These are phyloP conservation scores for Zele albiditarsus DNA, from an alignment of 2,888 invertebrate species.

Conservation along the genomic window DNA sequence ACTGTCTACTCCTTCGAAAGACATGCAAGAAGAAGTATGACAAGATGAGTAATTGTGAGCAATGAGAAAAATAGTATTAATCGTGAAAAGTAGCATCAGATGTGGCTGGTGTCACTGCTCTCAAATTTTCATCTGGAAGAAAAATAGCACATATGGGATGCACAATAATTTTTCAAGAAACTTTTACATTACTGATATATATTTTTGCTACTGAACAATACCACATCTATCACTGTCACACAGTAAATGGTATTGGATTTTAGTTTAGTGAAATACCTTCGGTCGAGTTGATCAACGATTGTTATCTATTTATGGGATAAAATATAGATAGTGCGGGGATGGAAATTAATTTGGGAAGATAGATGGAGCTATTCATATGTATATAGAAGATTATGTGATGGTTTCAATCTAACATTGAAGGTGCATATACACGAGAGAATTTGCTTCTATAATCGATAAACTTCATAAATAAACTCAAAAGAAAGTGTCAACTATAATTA, in stretches of 20 bases:
- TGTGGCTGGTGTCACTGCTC: no score
- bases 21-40: no score
- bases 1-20: no score
- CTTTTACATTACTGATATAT: neutral
- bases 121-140: neutral
- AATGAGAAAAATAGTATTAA: no score
- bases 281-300: neutral
- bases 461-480: neutral
- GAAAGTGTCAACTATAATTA: neutral
- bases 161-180: neutral
- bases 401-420: neutral
- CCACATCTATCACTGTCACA: no score
- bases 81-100: no score
- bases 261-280: neutral
- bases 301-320: neutral
- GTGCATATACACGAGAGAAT: neutral
- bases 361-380: neutral
- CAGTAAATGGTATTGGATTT: neutral
- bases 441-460: neutral
- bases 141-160: neutral
- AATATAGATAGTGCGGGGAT: neutral
- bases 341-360: slow-evolving; percentile 6
- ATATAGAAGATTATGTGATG: neutral
- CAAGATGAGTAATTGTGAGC: no score
- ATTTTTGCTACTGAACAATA: no score